phyloP scores from a whole-genome alignment of 1,140 invertebrate genomes.

The Chelonus insularis region DNA sequence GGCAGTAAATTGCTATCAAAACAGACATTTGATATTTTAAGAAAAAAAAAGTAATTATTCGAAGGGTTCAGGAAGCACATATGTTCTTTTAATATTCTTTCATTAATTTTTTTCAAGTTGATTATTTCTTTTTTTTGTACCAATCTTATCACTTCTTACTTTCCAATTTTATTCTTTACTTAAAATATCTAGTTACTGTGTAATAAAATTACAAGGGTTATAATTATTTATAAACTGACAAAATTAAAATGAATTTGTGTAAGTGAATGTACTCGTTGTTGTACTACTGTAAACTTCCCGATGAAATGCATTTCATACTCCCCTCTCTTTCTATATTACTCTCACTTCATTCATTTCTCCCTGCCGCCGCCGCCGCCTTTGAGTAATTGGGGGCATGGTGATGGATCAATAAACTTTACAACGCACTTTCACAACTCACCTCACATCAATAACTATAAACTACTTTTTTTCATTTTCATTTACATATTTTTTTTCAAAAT shows the following conservation, averaged over 20 bases:
- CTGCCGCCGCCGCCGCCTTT: neutral
- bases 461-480: neutral
- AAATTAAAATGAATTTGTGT: neutral
- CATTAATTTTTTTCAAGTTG: no score
- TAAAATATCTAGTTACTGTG: no score
- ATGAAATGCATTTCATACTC: constrained; percentile 14
- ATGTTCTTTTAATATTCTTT: no score
- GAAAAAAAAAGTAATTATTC: no score
- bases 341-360: neutral
- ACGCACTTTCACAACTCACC: constrained; percentile 9
- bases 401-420: constrained; percentile 28
- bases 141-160: no score
- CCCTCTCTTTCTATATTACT: neutral
- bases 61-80: no score
- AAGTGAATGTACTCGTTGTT: neutral
- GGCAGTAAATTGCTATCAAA: no score
- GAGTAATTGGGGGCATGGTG: constrained; percentile 26
- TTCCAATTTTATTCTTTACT: no score
- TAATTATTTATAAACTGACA: neutral
- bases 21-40: no score
- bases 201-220: no score
- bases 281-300: constrained; percentile 15
- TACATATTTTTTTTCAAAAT: no score
- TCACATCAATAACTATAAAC: neutral
- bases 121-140: no score